phyloP scores from a whole-genome alignment of 2,888 invertebrate species.

The Rambutsinella grinnellia region DNA sequence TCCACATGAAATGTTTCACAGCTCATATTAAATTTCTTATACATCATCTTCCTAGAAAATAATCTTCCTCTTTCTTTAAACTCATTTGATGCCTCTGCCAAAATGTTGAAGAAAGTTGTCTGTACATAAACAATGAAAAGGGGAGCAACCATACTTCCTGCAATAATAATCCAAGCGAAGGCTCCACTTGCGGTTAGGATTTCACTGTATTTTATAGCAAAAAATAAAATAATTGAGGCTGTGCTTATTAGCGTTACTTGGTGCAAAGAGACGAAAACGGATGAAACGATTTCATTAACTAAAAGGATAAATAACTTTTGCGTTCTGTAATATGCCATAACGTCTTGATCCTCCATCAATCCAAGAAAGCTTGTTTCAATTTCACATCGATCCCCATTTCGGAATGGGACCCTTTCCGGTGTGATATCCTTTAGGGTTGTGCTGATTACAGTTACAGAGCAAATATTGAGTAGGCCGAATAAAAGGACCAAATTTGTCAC shows the following conservation, averaged over 20 bases:
- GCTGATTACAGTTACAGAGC: neutral
- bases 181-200: neutral
- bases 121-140: neutral
- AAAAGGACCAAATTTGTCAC: too few relatives aligned
- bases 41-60: neutral
- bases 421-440: neutral
- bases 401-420: too few relatives aligned
- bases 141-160: neutral
- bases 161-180: neutral
- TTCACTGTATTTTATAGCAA: neutral
- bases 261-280: constrained; percentile 1
- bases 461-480: neutral
- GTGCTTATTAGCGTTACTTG: neutral
- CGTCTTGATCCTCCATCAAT: neutral
- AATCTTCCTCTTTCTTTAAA: neutral
- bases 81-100: neutral
- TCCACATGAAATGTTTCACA: constrained; percentile 1
- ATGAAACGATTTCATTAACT: neutral
- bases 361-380: constrained; percentile 7
- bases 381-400: neutral
- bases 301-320: neutral
- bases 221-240: neutral
- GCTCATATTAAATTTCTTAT: neutral
- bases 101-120: too few relatives aligned
- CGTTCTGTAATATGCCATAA: neutral